Base-by-base conservation (phyloP, 2,113 vertebrate genomes). In the Seriola quinqueradiata region DNA sequence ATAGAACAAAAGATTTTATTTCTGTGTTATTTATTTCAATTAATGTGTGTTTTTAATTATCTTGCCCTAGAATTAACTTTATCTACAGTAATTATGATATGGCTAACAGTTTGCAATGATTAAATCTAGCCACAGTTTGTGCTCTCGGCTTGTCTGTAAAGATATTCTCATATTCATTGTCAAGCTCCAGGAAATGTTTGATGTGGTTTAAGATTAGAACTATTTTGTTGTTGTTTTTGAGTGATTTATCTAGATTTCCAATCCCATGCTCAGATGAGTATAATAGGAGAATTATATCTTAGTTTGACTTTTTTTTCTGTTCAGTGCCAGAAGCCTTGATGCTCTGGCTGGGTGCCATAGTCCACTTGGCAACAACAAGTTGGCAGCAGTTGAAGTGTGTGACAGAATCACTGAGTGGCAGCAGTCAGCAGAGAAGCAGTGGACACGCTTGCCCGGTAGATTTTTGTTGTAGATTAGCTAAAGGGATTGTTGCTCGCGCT, bases 391-490 rank as follows among this genome's bases (percentile, higher is more conserved):
- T 70, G 28, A 77, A 81, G 55, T 69, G 80, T 82, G 55, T 75
- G 79, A 88, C 71, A 70, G 82, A 86, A 66, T 73, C 66, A 52
- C 5, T 42, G 83, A 89, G 84, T 70, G 79, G 76, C 86, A 81
- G 71, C 80, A 67, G 70, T 65, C 77, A 67, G 81, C 57, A 72
- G 64, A 64, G 50, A 52, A 40, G 59, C 52, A 10, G 58, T 25
- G 57, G 79, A 79, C 28, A 8, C 21, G n/a, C 16, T 71, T 52
- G 28, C 23, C 36, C 59, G 40, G 4, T 28, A n/a, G 66, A 78
- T 74, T 71, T 59, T 44, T 57, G 25, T 55, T 67, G 55, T 65
- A 65, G 74, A 85, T 83, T 61, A 78, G 66, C 84, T 59, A 38
- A 77, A 81, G 16, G 73, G 46, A 61, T 50, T 5, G 34, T 69